Conservation (phyloP, 2,113 vertebrate species). For the Takifugu flavidus region DNA sequence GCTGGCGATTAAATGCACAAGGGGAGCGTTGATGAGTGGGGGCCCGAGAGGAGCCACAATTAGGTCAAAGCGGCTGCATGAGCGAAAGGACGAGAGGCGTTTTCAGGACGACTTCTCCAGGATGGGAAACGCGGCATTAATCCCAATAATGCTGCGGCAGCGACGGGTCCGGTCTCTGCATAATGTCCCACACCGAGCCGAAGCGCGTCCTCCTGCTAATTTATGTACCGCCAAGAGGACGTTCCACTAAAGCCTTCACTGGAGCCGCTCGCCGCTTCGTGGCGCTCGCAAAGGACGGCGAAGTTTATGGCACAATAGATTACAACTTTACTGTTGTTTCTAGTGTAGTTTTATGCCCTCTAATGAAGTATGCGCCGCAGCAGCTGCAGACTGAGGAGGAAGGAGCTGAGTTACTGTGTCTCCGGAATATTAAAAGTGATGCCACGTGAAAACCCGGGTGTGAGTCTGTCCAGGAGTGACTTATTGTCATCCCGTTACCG, state of each 20-base stretch:
- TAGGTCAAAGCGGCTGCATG: constrained; percentile 63
- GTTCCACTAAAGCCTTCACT: constrained; percentile 51
- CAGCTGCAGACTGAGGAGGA: constrained; percentile 9
- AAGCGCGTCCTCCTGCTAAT: constrained; percentile 58
- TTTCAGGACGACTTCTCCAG: constrained; percentile 57
- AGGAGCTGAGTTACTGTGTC: constrained; percentile 3
- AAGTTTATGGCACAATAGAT: constrained; percentile 29
- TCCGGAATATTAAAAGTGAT: constrained; percentile 1
- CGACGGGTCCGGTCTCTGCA: constrained; percentile 51
- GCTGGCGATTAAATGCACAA: constrained; percentile 69
- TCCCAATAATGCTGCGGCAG: constrained; percentile 69
- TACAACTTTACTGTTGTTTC: constrained; percentile 29
- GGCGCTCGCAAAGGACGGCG: constrained; percentile 37
- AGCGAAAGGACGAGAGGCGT: constrained; percentile 60
- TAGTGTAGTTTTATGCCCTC: constrained; percentile 29
- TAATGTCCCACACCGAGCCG: constrained; percentile 61
- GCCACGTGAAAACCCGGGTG: constrained; percentile 5
- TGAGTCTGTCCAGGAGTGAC: neutral
- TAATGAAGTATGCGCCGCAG: constrained; percentile 26
- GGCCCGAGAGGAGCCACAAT: constrained; percentile 61
- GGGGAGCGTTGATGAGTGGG: constrained; percentile 58
- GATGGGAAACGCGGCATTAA: constrained; percentile 67
- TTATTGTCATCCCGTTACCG: constrained; percentile 3
- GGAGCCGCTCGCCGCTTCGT: constrained; percentile 52
- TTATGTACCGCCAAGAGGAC: constrained; percentile 64